These are phyloP conservation scores for Sturnira hondurensis DNA, from an alignment of 2,113 vertebrate genomes.

Conservation along the genomic window DNA sequence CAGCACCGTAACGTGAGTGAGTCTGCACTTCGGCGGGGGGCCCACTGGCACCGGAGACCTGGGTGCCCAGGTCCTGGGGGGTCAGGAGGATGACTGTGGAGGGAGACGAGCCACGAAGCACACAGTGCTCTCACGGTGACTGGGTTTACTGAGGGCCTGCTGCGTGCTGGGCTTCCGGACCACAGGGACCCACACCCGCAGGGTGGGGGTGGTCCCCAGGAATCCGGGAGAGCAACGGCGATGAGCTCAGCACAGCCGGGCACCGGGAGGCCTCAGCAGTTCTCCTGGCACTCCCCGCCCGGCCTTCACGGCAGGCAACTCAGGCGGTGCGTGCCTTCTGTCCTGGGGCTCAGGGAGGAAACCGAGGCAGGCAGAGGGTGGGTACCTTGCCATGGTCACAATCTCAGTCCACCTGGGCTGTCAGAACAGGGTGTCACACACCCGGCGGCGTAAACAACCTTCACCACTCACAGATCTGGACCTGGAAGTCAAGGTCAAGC, in stretches of 20 bases:
- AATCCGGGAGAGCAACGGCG: neutral
- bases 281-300: accelerated
- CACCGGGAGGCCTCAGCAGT: accelerated
- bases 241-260: accelerated
- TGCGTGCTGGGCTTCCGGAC: neutral
- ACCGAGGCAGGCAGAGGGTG: neutral
- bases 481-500: neutral
- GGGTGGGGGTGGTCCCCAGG: accelerated
- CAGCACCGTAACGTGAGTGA: no score
- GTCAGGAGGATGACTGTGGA: neutral
- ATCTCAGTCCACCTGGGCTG: neutral
- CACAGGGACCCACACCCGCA: neutral
- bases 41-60: neutral
- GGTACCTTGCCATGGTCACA: neutral
- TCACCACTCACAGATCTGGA: neutral
- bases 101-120: neutral
- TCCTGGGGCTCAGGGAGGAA: neutral
- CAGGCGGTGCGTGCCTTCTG: neutral
- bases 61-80: neutral
- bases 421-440: neutral
- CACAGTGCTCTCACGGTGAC: accelerated
- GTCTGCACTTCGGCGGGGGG: no score
- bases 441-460: no score
- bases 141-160: neutral
- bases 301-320: accelerated